These are phyloP conservation scores for Drosophila neotestacea DNA, from an alignment of 2,888 invertebrate species.

Conservation along the genomic window DNA sequence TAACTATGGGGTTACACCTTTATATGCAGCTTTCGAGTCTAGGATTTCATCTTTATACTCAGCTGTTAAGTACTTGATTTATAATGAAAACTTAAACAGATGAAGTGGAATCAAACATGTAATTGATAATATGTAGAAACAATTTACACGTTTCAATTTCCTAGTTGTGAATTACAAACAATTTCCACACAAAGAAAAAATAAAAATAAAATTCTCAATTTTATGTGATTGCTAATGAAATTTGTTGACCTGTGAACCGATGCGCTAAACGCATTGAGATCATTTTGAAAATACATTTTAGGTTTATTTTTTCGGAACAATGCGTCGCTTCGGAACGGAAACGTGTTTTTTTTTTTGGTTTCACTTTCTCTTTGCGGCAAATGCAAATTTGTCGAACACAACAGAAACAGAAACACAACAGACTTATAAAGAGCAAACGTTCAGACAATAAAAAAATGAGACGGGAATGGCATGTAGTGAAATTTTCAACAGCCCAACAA, in stretches of 20 bases:
- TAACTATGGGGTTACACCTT: neutral
- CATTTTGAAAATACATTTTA: conserved; percentile 37
- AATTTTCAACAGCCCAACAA: conserved; percentile 33
- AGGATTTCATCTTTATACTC: neutral
- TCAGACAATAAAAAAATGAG: conserved; percentile 31
- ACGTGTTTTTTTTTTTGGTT: conserved; percentile 40
- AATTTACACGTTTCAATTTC: neutral
- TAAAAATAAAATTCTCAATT: neutral
- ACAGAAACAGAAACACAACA: conserved; percentile 20
- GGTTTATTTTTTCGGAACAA: conserved; percentile 38
- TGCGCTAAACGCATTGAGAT: conserved; percentile 26
- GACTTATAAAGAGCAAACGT: conserved; percentile 32
- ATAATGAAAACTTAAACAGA: neutral
- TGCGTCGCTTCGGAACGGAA: conserved; percentile 34
- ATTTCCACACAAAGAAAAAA: neutral
- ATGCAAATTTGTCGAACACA: conserved; percentile 51
- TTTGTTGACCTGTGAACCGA: conserved; percentile 12
- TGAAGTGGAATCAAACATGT: neutral
- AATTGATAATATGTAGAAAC: neutral
- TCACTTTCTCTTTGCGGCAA: conserved; percentile 48
- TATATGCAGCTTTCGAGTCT: neutral
- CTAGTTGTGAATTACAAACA: neutral
- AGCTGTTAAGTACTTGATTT: neutral
- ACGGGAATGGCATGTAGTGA: conserved; percentile 51
- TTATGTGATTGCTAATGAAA: neutral